Percentiles rank a stretch among this genome's conserved stretches.
These are phyloP conservation scores for Conus ventricosus DNA, from an alignment of 1,140 invertebrate species.

Conservation along the genomic window DNA sequence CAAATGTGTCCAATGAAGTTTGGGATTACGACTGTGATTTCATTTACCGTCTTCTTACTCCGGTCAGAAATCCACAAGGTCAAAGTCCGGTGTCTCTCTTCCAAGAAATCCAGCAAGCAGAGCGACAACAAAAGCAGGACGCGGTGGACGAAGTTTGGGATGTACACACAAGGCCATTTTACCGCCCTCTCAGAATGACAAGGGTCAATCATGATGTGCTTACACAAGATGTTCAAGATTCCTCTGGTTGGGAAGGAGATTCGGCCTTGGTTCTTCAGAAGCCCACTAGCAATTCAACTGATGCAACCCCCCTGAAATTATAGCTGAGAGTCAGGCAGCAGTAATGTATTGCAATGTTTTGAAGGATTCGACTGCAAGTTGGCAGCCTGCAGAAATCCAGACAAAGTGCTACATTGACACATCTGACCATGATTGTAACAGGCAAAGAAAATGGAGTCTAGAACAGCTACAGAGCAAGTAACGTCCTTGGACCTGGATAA, in stretches of 20 bases:
- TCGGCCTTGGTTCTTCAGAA: background rate
- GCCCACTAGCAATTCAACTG: background rate
- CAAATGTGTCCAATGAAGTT: background rate
- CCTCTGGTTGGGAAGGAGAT: background rate
- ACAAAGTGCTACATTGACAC: background rate
- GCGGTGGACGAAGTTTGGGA: background rate
- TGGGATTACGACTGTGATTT: conserved; percentile 10
- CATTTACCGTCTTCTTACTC: background rate
- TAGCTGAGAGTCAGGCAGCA: background rate
- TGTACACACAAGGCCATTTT: background rate
- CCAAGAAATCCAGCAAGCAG: background rate
- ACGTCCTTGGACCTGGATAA: background rate
- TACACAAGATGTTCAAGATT: background rate
- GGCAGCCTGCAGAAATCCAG: too few species aligned
- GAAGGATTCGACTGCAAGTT: too few species aligned
- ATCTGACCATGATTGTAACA: background rate
- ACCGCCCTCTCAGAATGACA: background rate
- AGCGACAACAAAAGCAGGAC: background rate
- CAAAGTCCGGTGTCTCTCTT: background rate
- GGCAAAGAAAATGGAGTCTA: background rate
- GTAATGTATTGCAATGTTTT: too few species aligned
- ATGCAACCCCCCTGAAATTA: background rate
- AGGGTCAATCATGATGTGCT: background rate
- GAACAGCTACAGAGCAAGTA: background rate
- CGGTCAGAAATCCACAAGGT: background rate